A percentile compares a stretch with the other conserved stretches of the same genome.
Conservation (phyloP, 2,888 invertebrate species). For the Diadromus collaris region DNA sequence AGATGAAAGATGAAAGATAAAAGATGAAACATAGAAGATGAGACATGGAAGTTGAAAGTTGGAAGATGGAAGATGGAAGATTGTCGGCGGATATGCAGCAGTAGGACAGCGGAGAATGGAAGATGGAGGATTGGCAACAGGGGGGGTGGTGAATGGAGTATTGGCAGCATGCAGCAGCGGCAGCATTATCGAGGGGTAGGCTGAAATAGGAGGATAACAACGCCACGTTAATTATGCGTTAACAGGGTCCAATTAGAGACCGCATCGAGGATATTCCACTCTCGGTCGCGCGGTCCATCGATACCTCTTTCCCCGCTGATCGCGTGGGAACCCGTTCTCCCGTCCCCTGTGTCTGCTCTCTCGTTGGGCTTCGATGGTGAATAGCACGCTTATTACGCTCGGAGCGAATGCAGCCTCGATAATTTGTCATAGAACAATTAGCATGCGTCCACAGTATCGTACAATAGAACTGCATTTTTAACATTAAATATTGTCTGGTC, state of each 20-base stretch:
- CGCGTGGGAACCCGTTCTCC: slow-evolving; percentile 11
- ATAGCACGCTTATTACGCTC: slow-evolving; percentile 26
- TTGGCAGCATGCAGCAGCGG: slow-evolving; percentile 37
- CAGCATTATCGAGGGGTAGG: slow-evolving; percentile 54
- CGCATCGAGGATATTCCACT: slow-evolving; percentile 63
- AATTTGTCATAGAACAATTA: slow-evolving; percentile 41
- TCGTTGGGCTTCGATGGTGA: slow-evolving; percentile 36
- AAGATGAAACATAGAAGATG: background rate
- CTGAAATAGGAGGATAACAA: slow-evolving; percentile 68
- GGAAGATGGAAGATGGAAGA: background rate
- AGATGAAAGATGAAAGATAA: too few relatives aligned
- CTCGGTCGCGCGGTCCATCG: slow-evolving; percentile 18
- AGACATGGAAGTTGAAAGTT: background rate
- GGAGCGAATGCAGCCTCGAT: slow-evolving; percentile 22
- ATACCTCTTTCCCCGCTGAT: slow-evolving; percentile 3
- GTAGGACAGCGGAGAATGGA: too few relatives aligned
- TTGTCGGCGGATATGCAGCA: too few relatives aligned
- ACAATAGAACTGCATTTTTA: background rate
- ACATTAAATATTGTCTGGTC: too few relatives aligned
- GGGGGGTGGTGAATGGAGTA: too few relatives aligned
- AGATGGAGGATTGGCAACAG: slow-evolving; percentile 6
- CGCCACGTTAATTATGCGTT: slow-evolving; percentile 75
- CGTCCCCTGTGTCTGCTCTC: slow-evolving; percentile 37
- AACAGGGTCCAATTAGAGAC: slow-evolving; percentile 75
- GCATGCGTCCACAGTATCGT: slow-evolving; percentile 10